phyloP scores from a whole-genome alignment of 2,113 vertebrate genomes.

The Sceloporus undulatus region DNA sequence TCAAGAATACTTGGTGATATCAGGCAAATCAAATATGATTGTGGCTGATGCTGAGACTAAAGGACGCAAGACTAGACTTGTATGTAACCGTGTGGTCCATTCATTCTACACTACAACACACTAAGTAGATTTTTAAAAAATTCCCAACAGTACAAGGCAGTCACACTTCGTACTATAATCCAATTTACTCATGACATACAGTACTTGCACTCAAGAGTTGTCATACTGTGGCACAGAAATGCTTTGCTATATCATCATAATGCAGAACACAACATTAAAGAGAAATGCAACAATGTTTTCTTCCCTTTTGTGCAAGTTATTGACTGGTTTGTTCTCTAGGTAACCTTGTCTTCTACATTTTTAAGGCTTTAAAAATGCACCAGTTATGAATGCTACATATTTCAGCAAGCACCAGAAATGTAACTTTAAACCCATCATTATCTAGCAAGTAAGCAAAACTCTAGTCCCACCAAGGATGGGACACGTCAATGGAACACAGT shows the following conservation, averaged over 20 bases:
- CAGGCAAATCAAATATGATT: neutral
- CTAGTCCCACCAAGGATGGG: slow-evolving; percentile 23
- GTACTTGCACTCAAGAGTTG: neutral
- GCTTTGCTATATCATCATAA: slow-evolving; percentile 56
- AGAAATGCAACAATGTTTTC: slow-evolving; percentile 49
- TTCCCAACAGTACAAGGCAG: slow-evolving; percentile 36
- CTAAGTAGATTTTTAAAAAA: slow-evolving; percentile 1
- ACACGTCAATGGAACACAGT: slow-evolving; percentile 24
- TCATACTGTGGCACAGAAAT: slow-evolving; percentile 56
- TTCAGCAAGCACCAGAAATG: slow-evolving; percentile 54
- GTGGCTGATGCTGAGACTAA: neutral
- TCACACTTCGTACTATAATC: neutral
- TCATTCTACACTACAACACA: slow-evolving; percentile 8
- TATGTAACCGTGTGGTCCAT: neutral
- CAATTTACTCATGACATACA: neutral
- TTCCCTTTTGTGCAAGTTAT: slow-evolving; percentile 55
- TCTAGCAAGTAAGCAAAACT: slow-evolving; percentile 26
- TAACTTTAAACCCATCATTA: slow-evolving; percentile 36
- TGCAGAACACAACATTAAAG: slow-evolving; percentile 58
- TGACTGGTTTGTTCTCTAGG: slow-evolving; percentile 44
- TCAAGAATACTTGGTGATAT: neutral
- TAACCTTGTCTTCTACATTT: slow-evolving; percentile 48
- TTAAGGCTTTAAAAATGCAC: slow-evolving; percentile 42
- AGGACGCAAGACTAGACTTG: neutral
- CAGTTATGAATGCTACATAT: slow-evolving; percentile 9